phyloP scores from a whole-genome alignment of 2,888 invertebrate species.

The Agrilus mali region DNA sequence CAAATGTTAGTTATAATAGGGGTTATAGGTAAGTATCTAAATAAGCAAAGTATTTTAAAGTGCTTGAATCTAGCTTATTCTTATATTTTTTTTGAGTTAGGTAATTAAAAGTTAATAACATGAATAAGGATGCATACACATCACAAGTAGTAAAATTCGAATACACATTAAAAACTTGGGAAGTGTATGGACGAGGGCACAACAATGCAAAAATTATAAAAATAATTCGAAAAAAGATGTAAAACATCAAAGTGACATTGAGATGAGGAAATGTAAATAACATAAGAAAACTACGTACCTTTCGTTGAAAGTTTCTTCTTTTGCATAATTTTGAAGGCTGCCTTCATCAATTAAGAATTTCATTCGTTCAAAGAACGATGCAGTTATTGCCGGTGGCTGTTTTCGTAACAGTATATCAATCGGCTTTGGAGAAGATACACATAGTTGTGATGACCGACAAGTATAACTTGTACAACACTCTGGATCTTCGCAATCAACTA shows the following conservation, averaged over 20 bases:
- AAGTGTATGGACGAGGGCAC: constrained; percentile 62
- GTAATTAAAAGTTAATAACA: no score
- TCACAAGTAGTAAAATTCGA: constrained; percentile 6
- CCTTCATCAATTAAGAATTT: constrained; percentile 97
- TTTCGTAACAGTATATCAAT: constrained; percentile 90
- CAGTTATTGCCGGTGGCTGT: constrained; percentile 92
- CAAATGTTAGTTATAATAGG: constrained; percentile 8
- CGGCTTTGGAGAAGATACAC: constrained; percentile 90
- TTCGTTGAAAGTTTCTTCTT: constrained; percentile 91
- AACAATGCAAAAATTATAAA: constrained; percentile 51
- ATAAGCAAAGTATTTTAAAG: no score
- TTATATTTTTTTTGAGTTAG: no score
- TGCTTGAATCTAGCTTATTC: no score
- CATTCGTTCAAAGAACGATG: constrained; percentile 97
- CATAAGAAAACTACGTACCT: constrained; percentile 52
- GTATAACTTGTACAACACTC: constrained; percentile 84
- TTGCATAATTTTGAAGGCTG: constrained; percentile 94
- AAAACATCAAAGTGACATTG: neutral
- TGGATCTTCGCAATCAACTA: constrained; percentile 95
- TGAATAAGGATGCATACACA: no score
- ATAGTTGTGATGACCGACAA: constrained; percentile 79
- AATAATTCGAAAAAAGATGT: constrained; percentile 19
- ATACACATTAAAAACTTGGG: constrained; percentile 31
- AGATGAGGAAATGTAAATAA: neutral
- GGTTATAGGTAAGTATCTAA: no score